Evolutionary conservation across 2,113 vertebrate genomes (phyloP), one percentile per base, ranked within the genome.

Genomic region (Sylvilagus bachmani): DNA sequence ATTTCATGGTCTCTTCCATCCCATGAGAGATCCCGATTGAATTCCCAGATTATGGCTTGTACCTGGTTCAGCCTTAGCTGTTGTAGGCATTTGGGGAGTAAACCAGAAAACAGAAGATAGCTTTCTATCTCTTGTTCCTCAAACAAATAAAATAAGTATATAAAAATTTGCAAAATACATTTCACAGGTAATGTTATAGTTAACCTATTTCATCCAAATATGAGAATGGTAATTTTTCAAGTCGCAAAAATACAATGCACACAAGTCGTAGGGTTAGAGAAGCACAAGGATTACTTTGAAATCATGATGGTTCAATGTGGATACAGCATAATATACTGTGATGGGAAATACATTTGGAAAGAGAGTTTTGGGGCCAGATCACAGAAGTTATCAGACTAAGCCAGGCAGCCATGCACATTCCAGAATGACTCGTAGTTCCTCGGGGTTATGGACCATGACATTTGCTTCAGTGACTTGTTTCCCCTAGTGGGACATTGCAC

Each of bases 171-270:
- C 19, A 19, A 44, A 58, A 58, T 58, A 19, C 11, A 19, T 58
- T 89, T 95, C 83, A 75, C 6, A 74, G 8, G 9, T 31, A 22
- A 86, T 19, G n/a, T 67, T 87, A 88, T 10, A 51, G 49, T 79
- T 87, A 51, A 94, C 24, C 66, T 86, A 53, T 55, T 69, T 92
- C 24, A 88, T 93, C 70, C 77, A 24, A 96, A 86, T 78, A 25
- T 29, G 75, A 85, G 24, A 12, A 58, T 5, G n/a, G n/a, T 16
- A 61, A 66, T 62, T 33, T 80, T 95, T 95, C 27, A 83, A 75
- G 33, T 19, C 36, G 25, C 89, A 33, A 11, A 80, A 67, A 79
- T 27, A 92, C n/a, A 67, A 55, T 38, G 16, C 24, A 53, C 4
- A 84, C 27, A 77, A 31, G 66, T 85, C 12, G 29, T 33, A 80